Evolutionary conservation across 1,140 invertebrate species (phyloP).

Genomic region (Aphelenchoides besseyi): DNA sequence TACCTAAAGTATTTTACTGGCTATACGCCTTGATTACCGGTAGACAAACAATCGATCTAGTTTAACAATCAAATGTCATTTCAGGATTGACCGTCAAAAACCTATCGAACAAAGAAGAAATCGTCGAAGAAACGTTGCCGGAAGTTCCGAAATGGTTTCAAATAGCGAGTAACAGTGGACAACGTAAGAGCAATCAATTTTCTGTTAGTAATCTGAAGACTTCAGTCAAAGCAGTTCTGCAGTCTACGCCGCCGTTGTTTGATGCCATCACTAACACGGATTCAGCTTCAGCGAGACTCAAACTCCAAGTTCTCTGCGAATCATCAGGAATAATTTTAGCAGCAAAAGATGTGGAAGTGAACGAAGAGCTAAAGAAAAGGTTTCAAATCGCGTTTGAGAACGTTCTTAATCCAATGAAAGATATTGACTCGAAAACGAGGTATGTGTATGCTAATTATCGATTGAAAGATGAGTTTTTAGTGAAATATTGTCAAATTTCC

Average conservation of each 20-base stretch:
- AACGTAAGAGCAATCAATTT: conserved; percentile 8
- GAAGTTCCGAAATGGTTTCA: conserved; percentile 41
- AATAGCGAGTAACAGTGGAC: conserved; percentile 18
- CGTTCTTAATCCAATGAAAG: neutral
- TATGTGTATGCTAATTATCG: neutral
- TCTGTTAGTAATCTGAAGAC: neutral
- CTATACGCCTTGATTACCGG: conserved; percentile 45
- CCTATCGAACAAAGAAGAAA: conserved; percentile 40
- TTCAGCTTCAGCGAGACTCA: neutral
- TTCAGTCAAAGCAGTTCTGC: neutral
- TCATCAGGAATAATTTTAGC: neutral
- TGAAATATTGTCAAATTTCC: neutral
- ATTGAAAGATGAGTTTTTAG: neutral
- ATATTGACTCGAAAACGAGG: neutral
- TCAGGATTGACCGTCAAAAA: conserved; percentile 44
- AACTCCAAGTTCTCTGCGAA: neutral
- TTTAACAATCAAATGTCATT: conserved; percentile 18
- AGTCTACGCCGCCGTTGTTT: neutral
- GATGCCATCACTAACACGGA: conserved; percentile 4
- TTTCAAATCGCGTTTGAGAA: neutral
- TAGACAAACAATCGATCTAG: no score
- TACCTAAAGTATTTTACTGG: conserved; percentile 46
- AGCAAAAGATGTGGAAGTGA: neutral
- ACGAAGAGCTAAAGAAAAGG: neutral
- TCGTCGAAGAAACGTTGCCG: conserved; percentile 38